Conservation (phyloP, 1,140 invertebrate species). For the Meloidogyne floridensis region DNA sequence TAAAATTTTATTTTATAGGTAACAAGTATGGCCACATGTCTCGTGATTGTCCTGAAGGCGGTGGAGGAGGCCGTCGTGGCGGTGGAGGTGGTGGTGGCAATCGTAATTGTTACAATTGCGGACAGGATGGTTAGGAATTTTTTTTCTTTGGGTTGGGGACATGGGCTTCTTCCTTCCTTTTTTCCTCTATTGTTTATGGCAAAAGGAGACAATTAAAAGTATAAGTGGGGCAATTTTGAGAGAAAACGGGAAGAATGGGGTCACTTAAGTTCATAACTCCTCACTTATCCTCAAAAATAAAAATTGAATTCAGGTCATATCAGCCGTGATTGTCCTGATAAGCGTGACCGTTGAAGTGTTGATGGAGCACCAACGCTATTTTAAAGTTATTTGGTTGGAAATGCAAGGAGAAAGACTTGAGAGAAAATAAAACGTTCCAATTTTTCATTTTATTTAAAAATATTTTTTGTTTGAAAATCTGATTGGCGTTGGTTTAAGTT, state of each 20-base stretch:
- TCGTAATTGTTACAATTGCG: slow-evolving; percentile 29
- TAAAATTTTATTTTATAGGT: neutral
- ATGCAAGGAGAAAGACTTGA: neutral
- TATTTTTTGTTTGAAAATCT: neutral
- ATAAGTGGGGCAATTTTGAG: no score
- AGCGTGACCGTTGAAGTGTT: neutral
- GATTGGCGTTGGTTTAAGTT: neutral
- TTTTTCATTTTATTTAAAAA: slow-evolving; percentile 5
- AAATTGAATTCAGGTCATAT: slow-evolving; percentile 18
- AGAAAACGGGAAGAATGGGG: no score
- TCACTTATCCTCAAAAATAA: neutral
- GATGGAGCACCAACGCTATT: neutral
- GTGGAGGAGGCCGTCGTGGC: slow-evolving; percentile 3
- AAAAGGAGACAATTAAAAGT: no score
- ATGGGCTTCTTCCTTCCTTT: no score
- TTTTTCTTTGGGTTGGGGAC: neutral
- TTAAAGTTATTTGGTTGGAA: neutral
- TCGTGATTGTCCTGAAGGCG: slow-evolving; percentile 31
- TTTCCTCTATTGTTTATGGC: no score
- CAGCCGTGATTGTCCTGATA: slow-evolving; percentile 29
- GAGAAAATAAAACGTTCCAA: neutral
- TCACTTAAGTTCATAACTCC: no score
- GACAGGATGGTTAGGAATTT: slow-evolving; percentile 1
- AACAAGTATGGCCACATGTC: slow-evolving; percentile 27
- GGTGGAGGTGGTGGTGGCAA: slow-evolving; percentile 17